Percentiles rank a stretch among this genome's conserved stretches.
Conservation (phyloP, 2,888 invertebrate genomes). For the Aproaerema taeniolella region DNA sequence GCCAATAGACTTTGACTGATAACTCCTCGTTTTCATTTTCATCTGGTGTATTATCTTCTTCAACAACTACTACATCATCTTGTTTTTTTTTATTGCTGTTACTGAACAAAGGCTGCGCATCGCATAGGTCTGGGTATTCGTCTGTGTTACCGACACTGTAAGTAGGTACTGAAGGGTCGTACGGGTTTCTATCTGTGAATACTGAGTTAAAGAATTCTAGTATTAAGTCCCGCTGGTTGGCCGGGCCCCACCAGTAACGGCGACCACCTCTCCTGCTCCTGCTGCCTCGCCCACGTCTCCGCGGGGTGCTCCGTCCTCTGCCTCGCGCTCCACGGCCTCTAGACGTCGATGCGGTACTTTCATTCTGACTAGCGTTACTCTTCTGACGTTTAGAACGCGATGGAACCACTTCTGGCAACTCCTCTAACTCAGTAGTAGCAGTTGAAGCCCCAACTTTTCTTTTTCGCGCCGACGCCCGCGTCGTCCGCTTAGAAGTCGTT, state of each 20-base stretch:
- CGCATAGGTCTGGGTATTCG: conserved; percentile 50
- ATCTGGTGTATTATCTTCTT: conserved; percentile 31
- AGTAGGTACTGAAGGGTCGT: conserved; percentile 24
- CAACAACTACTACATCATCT: conserved; percentile 26
- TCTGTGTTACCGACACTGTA: conserved; percentile 53
- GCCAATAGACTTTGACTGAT: conserved; percentile 67
- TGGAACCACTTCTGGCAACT: no score
- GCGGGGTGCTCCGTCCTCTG: conserved; percentile 10
- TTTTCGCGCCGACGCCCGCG: background rate
- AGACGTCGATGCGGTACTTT: no score
- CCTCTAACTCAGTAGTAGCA: no score
- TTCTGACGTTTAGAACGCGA: background rate
- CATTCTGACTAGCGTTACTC: background rate
- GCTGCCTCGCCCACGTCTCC: background rate
- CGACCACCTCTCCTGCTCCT: background rate
- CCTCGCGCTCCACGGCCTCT: conserved; percentile 17
- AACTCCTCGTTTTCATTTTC: conserved; percentile 66
- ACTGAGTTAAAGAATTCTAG: background rate
- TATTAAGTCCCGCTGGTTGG: background rate
- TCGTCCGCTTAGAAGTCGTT: background rate
- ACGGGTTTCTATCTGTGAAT: no score
- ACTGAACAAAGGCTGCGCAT: conserved; percentile 41
- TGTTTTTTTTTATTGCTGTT: conserved; percentile 11
- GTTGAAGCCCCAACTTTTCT: conserved; percentile 14
- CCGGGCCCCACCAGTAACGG: background rate